phyloP scores from a whole-genome alignment of 2,888 invertebrate species.

The Rhamnusium bicolor region DNA sequence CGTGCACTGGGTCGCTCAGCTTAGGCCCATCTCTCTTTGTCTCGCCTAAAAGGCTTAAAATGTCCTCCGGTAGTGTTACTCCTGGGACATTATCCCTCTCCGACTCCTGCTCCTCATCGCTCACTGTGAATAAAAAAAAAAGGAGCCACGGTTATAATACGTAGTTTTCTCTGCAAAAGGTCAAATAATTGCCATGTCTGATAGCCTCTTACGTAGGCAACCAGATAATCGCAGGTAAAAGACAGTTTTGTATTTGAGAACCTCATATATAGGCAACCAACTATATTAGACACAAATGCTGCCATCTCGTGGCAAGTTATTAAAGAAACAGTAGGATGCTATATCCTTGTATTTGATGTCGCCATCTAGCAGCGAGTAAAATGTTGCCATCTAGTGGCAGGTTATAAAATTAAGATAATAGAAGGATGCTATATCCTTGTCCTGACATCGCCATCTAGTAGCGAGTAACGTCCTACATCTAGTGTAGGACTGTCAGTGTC shows the following conservation, averaged over 20 bases:
- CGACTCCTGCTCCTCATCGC: background rate
- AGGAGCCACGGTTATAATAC: no score
- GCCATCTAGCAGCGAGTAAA: no score
- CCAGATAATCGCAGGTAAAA: background rate
- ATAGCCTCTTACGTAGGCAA: conserved; percentile 7
- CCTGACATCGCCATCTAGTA: background rate
- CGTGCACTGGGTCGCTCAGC: conserved; percentile 8
- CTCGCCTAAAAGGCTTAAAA: conserved; percentile 10
- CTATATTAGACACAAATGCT: background rate
- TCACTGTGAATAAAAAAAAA: background rate
- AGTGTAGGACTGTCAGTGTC: conserved; percentile 7
- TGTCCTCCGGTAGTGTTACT: conserved; percentile 13
- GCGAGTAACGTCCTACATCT: conserved; percentile 4
- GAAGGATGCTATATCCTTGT: background rate
- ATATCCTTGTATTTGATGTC: background rate
- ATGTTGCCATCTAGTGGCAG: no score
- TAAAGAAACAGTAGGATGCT: background rate
- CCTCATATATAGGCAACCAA: no score
- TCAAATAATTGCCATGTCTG: background rate
- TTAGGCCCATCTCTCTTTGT: background rate
- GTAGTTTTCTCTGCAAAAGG: background rate
- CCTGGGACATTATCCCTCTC: conserved; percentile 6
- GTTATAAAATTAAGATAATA: background rate
- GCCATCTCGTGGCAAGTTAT: background rate
- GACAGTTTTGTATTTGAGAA: background rate